Conservation (phyloP, 2,113 vertebrate genomes). For the Chunga burmeisteri region DNA sequence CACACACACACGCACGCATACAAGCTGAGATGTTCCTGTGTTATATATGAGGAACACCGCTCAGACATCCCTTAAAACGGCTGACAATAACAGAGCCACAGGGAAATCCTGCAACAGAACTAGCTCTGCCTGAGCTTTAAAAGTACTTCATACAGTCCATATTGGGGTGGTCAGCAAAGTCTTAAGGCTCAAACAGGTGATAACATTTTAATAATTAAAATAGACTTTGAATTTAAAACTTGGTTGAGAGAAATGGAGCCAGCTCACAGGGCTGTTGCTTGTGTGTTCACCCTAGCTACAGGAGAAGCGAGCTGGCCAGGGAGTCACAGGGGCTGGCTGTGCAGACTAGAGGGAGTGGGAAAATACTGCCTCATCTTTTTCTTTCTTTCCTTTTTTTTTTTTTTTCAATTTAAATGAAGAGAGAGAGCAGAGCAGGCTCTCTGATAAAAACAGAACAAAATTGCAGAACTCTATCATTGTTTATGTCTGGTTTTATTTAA, state of each 20-base stretch:
- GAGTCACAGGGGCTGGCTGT: background rate
- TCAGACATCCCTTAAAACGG: background rate
- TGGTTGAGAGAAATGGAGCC: background rate
- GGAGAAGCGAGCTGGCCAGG: background rate
- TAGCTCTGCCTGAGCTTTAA: background rate
- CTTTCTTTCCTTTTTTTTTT: rapidly evolving
- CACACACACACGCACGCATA: rapidly evolving
- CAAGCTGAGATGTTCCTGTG: background rate
- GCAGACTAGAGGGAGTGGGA: background rate
- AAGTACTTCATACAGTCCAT: background rate
- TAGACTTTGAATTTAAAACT: background rate
- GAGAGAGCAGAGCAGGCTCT: background rate
- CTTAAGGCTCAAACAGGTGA: background rate
- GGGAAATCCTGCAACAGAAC: background rate
- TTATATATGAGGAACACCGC: background rate
- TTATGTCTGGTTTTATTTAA: background rate
- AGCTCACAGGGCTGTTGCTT: background rate
- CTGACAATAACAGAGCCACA: background rate
- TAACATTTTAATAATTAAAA: background rate
- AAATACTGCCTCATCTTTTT: background rate
- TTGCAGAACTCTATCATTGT: background rate
- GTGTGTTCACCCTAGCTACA: background rate
- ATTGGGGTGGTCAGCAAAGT: background rate
- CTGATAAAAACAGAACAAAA: background rate
- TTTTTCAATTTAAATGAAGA: background rate